These are phyloP conservation scores for Cantharis lateralis DNA, from an alignment of 2,888 invertebrate species.

Conservation along the genomic window DNA sequence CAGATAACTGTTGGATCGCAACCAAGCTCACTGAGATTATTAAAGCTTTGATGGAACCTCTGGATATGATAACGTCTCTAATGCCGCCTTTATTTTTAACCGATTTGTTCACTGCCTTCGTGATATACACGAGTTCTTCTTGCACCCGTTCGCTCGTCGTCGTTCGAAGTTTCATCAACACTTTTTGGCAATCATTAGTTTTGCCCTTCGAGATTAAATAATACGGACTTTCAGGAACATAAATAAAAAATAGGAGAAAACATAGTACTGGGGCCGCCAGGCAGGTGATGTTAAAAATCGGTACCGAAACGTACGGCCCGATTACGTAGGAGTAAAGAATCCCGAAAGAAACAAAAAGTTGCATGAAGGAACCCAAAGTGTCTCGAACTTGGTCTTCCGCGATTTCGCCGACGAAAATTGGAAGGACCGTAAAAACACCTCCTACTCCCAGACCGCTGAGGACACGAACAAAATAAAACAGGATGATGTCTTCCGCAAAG, in stretches of 20 bases:
- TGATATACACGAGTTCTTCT: slow-evolving; percentile 60
- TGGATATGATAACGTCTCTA: slow-evolving; percentile 57
- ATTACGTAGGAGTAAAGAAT: slow-evolving; percentile 70
- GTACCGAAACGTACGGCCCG: slow-evolving; percentile 74
- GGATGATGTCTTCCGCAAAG: slow-evolving; percentile 38
- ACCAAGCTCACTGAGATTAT: slow-evolving; percentile 75
- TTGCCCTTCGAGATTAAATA: slow-evolving; percentile 66
- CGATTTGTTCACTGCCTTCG: slow-evolving; percentile 53
- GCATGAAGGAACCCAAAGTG: slow-evolving; percentile 79
- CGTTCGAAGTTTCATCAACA: slow-evolving; percentile 71
- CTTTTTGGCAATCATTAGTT: slow-evolving; percentile 64
- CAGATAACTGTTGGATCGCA: slow-evolving; percentile 82
- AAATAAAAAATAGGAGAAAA: slow-evolving; percentile 66
- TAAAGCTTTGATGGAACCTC: slow-evolving; percentile 76
- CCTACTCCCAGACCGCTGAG: slow-evolving; percentile 68
- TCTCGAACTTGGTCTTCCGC: slow-evolving; percentile 80
- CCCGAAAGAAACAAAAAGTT: slow-evolving; percentile 72
- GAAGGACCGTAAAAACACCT: slow-evolving; percentile 72
- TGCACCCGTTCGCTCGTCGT: slow-evolving; percentile 64
- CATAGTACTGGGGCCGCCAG: slow-evolving; percentile 58
- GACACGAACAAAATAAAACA: slow-evolving; percentile 54
- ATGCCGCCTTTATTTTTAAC: slow-evolving; percentile 53
- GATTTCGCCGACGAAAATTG: slow-evolving; percentile 88
- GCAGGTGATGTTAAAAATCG: slow-evolving; percentile 67
- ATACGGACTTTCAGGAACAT: slow-evolving; percentile 84